Evolutionary conservation across 2,113 vertebrate species (phyloP).

Genomic region (Otus sunia): DNA sequence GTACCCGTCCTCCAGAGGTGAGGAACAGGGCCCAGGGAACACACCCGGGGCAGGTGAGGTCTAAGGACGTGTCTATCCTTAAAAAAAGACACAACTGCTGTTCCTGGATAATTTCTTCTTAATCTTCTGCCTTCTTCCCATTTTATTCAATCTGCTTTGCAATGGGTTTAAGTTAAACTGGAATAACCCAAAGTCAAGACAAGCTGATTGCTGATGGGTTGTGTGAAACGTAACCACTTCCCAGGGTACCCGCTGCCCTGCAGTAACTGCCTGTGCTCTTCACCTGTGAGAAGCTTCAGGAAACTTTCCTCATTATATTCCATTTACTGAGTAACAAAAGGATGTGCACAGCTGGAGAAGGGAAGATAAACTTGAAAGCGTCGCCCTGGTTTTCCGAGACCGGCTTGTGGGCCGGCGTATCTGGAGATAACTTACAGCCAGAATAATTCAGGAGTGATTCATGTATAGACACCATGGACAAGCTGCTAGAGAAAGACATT

Average conservation of each 20-base stretch:
- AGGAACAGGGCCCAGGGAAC: background rate
- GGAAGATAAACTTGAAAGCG: too few relatives aligned
- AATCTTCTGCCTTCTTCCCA: background rate
- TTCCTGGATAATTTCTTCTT: background rate
- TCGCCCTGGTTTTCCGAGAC: background rate
- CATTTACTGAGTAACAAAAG: background rate
- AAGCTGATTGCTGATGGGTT: background rate
- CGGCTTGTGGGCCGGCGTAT: rapidly evolving
- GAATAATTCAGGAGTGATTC: background rate
- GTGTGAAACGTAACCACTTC: background rate
- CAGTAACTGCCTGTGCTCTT: background rate
- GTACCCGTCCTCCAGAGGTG: rapidly evolving
- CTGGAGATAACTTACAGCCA: background rate
- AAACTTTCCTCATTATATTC: background rate
- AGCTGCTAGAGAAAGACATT: background rate
- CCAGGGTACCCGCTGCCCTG: background rate
- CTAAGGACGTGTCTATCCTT: background rate
- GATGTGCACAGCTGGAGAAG: background rate
- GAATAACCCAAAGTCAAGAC: background rate
- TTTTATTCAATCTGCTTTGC: background rate
- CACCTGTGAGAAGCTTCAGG: background rate
- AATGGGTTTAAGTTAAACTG: background rate
- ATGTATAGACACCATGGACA: background rate
- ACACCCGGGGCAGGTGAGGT: background rate
- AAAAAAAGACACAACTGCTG: background rate